A percentile compares a stretch with the other conserved stretches of the same genome.
Evolutionary conservation across 2,797 vertebrate species (phyloP).

Genomic region (Chloroceryle amazona): DNA sequence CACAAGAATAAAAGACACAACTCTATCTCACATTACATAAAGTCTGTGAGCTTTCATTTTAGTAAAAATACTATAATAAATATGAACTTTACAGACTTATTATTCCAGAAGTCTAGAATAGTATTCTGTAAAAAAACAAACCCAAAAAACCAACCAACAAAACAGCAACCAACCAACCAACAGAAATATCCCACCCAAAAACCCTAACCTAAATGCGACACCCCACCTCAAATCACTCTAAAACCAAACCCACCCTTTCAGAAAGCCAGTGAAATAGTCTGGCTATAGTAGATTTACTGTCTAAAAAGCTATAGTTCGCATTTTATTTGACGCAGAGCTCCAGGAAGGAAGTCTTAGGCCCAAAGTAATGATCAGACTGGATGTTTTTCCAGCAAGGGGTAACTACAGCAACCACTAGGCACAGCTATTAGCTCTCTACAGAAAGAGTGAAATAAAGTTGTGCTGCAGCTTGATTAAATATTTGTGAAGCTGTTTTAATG

Average conservation of each 20-base stretch:
- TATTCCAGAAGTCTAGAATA: not conserved
- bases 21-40: not conserved
- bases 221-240: not conserved
- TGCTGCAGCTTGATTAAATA: conserved; percentile 78
- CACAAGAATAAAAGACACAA: not conserved
- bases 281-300: not conserved
- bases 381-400: conserved; percentile 21
- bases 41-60: not conserved
- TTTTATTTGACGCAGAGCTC: not conserved
- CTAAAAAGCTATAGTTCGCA: not conserved
- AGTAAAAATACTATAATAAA: not conserved
- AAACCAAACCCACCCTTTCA: not conserved
- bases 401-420: conserved; percentile 44
- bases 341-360: not conserved
- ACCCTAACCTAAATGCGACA: not conserved
- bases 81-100: not conserved
- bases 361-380: not conserved
- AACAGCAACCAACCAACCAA: not conserved
- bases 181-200: not conserved
- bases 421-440: not conserved
- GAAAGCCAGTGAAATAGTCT: not conserved
- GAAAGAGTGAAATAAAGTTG: conserved; percentile 13
- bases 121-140: not conserved
- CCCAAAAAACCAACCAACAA: not conserved
- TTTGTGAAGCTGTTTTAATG: conserved; percentile 77